These are phyloP conservation scores for Ammodytes dubius DNA, from an alignment of 2,113 vertebrate species.

Conservation along the genomic window DNA sequence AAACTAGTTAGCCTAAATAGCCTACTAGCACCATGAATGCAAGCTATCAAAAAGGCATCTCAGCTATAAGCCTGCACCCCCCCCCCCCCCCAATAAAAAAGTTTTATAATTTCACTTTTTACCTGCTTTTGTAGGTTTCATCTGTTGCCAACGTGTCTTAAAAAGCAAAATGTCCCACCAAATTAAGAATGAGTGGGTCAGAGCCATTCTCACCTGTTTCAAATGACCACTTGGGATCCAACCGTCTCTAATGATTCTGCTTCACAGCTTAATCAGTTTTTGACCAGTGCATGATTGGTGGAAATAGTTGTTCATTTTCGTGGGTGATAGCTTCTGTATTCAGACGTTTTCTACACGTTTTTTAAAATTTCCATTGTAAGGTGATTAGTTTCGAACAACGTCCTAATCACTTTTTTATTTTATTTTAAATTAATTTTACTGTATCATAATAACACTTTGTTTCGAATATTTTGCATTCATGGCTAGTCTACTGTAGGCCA, in stretches of 20 bases:
- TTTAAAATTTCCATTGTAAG: too few species aligned
- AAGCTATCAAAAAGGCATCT: too few species aligned
- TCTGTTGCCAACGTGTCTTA: not conserved
- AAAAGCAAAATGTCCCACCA: not conserved
- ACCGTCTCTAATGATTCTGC: not conserved
- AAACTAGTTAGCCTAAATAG: not conserved
- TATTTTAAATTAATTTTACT: too few species aligned
- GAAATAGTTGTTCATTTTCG: not conserved
- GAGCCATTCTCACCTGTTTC: not conserved
- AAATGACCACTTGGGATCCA: not conserved
- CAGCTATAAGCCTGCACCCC: not conserved
- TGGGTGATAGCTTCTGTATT: not conserved
- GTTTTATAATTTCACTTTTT: not conserved
- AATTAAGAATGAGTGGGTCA: not conserved
- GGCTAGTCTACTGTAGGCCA: too few species aligned
- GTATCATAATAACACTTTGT: too few species aligned
- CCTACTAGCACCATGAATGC: not conserved
- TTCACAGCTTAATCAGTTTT: not conserved
- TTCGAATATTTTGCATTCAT: too few species aligned
- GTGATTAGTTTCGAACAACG: too few species aligned
- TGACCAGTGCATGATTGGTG: not conserved
- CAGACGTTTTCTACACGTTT: too few species aligned
- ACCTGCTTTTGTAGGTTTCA: not conserved
- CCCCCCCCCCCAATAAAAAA: not conserved
- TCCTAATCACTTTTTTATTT: too few species aligned